A percentile compares a stretch with the other conserved stretches of the same genome.
These are phyloP conservation scores for Anthrax anthrax DNA, from an alignment of 2,888 invertebrate species.

Conservation along the genomic window DNA sequence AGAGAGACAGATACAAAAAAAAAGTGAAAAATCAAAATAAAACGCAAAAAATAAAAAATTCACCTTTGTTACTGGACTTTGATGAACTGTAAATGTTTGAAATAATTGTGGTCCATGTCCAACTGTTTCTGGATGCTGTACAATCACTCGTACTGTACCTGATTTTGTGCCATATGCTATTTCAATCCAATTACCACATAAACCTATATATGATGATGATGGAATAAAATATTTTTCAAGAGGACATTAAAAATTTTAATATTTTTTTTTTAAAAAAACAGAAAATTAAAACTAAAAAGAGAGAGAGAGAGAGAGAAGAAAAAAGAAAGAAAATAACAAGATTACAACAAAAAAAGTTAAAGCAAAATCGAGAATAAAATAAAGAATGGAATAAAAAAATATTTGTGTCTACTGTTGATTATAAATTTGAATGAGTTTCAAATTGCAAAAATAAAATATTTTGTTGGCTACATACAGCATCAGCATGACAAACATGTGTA, in stretches of 20 bases:
- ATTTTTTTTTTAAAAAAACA: constrained; percentile 1
- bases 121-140: constrained; percentile 97
- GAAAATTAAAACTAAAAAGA: constrained; percentile 6
- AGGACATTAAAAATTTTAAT: no score
- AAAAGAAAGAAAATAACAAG: constrained; percentile 4
- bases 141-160: constrained; percentile 91
- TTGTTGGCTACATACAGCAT: no score
- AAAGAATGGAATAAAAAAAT: no score
- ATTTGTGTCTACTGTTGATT: no score
- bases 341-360: constrained; percentile 5
- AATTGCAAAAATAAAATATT: no score
- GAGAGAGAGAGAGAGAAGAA: background rate
- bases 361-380: no score
- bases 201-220: no score
- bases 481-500: no score
- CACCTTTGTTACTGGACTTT: constrained; percentile 89
- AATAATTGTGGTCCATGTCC: constrained; percentile 97
- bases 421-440: no score
- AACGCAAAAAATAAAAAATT: background rate
- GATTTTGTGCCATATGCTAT: constrained; percentile 96
- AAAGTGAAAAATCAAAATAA: background rate
- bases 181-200: constrained; percentile 98
- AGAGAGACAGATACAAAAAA: constrained; percentile 2
- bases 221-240: no score
- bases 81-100: constrained; percentile 95